Percentiles rank a stretch among this genome's conserved stretches.
Conservation (phyloP, 2,888 invertebrate species). For the Pammene fasciana region DNA sequence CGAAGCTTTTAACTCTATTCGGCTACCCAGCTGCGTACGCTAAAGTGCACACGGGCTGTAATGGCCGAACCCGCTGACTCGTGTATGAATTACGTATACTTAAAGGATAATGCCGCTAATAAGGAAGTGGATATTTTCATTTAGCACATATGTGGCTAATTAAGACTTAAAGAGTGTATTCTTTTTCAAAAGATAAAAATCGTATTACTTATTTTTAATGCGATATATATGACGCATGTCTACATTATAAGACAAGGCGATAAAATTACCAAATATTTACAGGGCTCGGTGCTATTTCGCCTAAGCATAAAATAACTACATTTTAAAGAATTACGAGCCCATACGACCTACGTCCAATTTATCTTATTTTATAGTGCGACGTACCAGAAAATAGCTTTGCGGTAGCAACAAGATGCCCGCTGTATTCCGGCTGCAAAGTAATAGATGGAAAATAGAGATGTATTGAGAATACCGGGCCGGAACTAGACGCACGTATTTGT, state of each 20-base stretch:
- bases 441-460: constrained; percentile 36
- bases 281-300: too few species aligned
- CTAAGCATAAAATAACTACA: background rate
- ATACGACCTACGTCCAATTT: constrained; percentile 11
- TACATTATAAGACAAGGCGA: too few species aligned
- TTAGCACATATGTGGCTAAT: constrained; percentile 28
- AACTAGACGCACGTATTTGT: background rate
- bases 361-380: constrained; percentile 36
- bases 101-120: constrained; percentile 21
- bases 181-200: too few species aligned
- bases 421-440: constrained; percentile 20
- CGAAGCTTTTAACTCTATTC: constrained; percentile 78
- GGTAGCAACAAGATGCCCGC: constrained; percentile 26
- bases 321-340: constrained; percentile 1
- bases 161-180: too few species aligned
- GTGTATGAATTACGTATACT: constrained; percentile 64
- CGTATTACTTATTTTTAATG: too few species aligned
- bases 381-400: constrained; percentile 37
- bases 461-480: constrained; percentile 21
- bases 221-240: too few species aligned
- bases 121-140: constrained; percentile 45
- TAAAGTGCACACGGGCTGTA: constrained; percentile 55
- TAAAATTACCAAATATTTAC: too few species aligned
- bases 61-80: constrained; percentile 63
- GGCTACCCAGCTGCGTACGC: constrained; percentile 65